A percentile compares a stretch with the other conserved stretches of the same genome.
phyloP scores from a whole-genome alignment of 2,888 invertebrate genomes.

The Chorisops tibialis region DNA sequence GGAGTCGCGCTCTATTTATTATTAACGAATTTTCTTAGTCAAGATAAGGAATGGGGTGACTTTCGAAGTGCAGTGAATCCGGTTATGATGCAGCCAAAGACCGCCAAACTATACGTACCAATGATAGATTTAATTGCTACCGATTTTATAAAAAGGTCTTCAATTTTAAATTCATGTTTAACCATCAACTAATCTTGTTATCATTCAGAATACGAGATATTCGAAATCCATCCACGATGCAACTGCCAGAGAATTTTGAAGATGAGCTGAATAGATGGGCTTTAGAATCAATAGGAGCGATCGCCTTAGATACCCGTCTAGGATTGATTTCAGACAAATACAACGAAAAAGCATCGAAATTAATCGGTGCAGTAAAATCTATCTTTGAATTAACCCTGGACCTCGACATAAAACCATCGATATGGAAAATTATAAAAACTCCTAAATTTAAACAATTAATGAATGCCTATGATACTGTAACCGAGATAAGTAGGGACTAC shows the following conservation, averaged over 20 bases:
- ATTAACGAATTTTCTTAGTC: constrained; percentile 46
- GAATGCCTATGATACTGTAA: constrained; percentile 38
- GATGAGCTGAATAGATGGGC: constrained; percentile 57
- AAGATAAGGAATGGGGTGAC: constrained; percentile 65
- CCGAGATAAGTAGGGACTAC: constrained; percentile 43
- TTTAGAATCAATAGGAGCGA: constrained; percentile 55
- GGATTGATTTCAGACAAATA: constrained; percentile 38
- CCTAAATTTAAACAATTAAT: constrained; percentile 42
- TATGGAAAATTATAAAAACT: constrained; percentile 44
- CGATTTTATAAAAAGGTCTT: constrained; percentile 45
- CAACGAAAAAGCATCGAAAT: constrained; percentile 20
- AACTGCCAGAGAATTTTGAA: constrained; percentile 53
- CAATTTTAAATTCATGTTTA: not conserved
- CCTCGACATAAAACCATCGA: constrained; percentile 45
- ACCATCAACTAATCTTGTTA: not conserved
- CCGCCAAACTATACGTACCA: constrained; percentile 55
- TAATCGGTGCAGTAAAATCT: constrained; percentile 22
- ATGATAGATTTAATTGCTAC: constrained; percentile 55
- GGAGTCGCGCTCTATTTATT: constrained; percentile 36
- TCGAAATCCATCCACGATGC: constrained; percentile 41
- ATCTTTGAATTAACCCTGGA: constrained; percentile 32
- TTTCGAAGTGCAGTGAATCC: constrained; percentile 66
- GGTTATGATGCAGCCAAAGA: constrained; percentile 62
- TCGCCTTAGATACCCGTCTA: constrained; percentile 49
- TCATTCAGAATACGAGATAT: constrained; percentile 47